These are phyloP conservation scores for Diuraphis noxia DNA, from an alignment of 1,140 invertebrate genomes.

Conservation along the genomic window DNA sequence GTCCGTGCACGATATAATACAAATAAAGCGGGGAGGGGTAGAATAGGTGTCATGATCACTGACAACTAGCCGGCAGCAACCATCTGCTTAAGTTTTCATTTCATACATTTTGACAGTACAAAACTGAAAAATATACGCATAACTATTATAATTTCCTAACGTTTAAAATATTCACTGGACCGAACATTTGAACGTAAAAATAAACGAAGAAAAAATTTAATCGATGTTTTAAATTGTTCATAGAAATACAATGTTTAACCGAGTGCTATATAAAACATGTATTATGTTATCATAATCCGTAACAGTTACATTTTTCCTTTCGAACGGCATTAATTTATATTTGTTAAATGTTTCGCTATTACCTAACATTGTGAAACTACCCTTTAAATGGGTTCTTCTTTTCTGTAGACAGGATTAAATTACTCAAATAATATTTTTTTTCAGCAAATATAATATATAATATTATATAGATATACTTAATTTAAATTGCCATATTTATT, in stretches of 20 bases:
- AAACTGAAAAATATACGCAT: not conserved
- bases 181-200: not conserved
- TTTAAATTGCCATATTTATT: not conserved
- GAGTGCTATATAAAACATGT: not conserved
- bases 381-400: not conserved
- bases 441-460: not conserved
- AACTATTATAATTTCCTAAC: not conserved
- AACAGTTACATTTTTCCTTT: not conserved
- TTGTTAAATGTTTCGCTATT: not conserved
- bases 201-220: not conserved
- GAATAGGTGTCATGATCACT: not conserved
- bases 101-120: not conserved
- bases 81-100: not conserved
- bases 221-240: not conserved
- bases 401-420: not conserved
- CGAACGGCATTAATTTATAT: not conserved
- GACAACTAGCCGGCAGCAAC: not conserved
- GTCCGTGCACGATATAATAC: not conserved
- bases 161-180: not conserved
- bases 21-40: not conserved
- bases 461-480: not conserved
- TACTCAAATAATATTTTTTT: not conserved
- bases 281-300: not conserved
- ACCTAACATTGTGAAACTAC: not conserved
- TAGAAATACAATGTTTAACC: not conserved